These are phyloP conservation scores for Nothoprocta perdicaria DNA, from an alignment of 2,113 vertebrate genomes.

Conservation along the genomic window DNA sequence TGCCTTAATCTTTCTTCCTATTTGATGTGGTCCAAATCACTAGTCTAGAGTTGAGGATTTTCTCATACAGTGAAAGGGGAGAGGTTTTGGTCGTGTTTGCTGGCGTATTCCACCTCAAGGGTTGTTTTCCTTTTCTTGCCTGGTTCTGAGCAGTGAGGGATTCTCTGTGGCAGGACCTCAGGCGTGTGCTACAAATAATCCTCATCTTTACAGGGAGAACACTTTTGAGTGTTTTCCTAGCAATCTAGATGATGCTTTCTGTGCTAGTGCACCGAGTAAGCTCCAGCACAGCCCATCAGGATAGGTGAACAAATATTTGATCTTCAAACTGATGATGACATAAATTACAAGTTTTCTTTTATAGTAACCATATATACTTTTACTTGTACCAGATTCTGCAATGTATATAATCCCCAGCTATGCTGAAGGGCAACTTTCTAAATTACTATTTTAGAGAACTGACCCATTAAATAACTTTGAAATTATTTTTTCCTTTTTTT, in stretches of 20 bases:
- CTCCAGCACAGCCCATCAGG: background rate
- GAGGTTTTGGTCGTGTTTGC: background rate
- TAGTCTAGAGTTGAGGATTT: background rate
- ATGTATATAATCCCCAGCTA: background rate
- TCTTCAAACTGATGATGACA: background rate
- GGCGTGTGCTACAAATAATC: background rate
- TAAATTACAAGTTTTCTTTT: background rate
- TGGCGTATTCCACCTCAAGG: background rate
- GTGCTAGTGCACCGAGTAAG: background rate
- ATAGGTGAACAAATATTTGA: background rate
- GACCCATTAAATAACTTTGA: background rate
- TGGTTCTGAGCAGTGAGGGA: background rate
- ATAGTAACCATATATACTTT: background rate
- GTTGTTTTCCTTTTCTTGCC: background rate
- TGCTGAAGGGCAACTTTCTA: background rate
- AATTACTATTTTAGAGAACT: background rate
- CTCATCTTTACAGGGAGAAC: background rate
- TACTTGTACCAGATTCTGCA: fast-evolving
- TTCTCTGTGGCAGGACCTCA: background rate
- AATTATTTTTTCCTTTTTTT: background rate
- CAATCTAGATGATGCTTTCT: background rate
- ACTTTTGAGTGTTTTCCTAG: background rate
- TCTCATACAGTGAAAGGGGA: fast-evolving
- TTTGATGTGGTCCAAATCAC: background rate
- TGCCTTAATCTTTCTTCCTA: background rate